These are phyloP conservation scores for Crocuta crocuta DNA, from an alignment of 2,113 vertebrate genomes.

Conservation along the genomic window DNA sequence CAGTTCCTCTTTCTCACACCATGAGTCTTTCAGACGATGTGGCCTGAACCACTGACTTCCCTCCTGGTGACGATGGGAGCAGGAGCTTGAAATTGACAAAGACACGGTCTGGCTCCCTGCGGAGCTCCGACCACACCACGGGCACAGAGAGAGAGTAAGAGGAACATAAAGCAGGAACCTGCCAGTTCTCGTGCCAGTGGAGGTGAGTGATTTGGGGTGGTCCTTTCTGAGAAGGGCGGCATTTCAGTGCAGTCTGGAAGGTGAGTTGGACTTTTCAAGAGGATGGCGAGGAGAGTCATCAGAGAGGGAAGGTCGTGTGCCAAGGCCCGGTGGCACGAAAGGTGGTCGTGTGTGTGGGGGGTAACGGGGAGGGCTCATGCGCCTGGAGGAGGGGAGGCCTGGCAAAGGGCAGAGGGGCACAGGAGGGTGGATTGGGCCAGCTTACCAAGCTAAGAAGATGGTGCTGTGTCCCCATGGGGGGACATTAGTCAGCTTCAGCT, in stretches of 20 bases:
- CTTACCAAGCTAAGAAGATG: background rate
- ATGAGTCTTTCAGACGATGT: background rate
- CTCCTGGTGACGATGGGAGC: accelerated
- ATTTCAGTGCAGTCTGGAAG: background rate
- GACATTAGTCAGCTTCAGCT: background rate
- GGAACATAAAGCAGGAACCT: background rate
- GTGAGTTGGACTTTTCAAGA: background rate
- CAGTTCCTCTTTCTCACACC: background rate
- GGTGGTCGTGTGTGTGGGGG: background rate
- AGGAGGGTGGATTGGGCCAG: background rate
- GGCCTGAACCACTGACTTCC: background rate
- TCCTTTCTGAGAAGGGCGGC: background rate
- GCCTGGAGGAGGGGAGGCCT: background rate
- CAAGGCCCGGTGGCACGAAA: background rate
- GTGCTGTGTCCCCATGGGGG: background rate
- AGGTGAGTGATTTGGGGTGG: background rate
- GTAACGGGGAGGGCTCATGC: background rate
- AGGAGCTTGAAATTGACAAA: background rate
- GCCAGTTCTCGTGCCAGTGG: background rate
- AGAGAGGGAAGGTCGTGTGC: background rate
- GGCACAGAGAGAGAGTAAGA: background rate
- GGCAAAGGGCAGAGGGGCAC: background rate
- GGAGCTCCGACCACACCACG: background rate
- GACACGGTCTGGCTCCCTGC: background rate
- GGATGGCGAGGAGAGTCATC: background rate